Base-by-base conservation (phyloP, 2,113 vertebrate species). In the Pipra filicauda region DNA sequence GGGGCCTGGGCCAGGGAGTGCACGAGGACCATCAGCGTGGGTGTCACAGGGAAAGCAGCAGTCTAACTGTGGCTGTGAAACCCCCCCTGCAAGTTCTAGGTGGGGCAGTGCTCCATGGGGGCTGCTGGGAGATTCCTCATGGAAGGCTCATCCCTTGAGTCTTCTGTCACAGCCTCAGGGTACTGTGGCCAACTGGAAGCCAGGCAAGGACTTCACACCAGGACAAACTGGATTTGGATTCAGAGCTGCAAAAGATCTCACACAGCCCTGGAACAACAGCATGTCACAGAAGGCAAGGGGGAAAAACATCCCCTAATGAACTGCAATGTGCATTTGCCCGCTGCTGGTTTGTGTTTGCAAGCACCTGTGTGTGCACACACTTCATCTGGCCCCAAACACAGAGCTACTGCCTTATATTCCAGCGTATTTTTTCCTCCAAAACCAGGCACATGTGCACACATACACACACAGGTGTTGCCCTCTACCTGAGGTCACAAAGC, bases 11-110 rank as follows among this genome's bases (percentile, higher is more conserved):
- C 31, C 1, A 0, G 8, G 33, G 15, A 65, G 26, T 18, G 9
- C 0, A 0, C 13, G 0, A 3, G 54, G 52, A 37, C 4, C 5
- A 44, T 80, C 20, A 11, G 15, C 0, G 0, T 0, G 3, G 24
- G 48, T 72, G 51, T 48, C 1, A 0, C 8, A 39, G 18, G 19
- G 20, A 9, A 30, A 74, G 17, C 0, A 0, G 17, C 37, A 74
- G 12, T 2, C 0, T 48, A 58, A 35, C 44, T 6, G 5, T 39
- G 66, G 75, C 14, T 21, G 39, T 26, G 55, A 31, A 72, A 18
- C 2, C 4, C 15, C 11, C 9, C 39, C n/a, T 39, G 49, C 27
- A 77, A 70, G 21, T 30, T 43, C 14, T 37, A 1, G 0, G 0
- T 0, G 0, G 9, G 30, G 6, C 22, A 82, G 35, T 1, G 5